phyloP scores from a whole-genome alignment of 2,113 vertebrate genomes.

The Ailurus styani region DNA sequence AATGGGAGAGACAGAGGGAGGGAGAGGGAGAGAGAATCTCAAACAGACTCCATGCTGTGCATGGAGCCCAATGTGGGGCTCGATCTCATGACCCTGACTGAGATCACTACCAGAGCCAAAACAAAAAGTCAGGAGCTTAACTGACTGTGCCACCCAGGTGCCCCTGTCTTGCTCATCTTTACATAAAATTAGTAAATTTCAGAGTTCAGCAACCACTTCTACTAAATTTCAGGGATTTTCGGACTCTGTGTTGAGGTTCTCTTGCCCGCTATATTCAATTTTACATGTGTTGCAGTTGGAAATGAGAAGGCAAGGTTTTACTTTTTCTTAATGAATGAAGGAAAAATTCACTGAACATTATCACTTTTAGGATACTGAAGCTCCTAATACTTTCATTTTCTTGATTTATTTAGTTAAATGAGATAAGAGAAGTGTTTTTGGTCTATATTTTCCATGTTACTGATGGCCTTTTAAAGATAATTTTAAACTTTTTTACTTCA shows the following conservation, averaged over 20 bases:
- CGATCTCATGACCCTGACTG: background rate
- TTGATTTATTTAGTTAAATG: background rate
- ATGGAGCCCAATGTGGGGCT: background rate
- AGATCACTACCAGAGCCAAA: background rate
- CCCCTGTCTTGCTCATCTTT: background rate
- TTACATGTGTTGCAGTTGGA: background rate
- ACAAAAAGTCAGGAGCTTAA: background rate
- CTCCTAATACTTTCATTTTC: background rate
- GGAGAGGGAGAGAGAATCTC: background rate
- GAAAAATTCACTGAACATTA: background rate
- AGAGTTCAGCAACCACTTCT: background rate
- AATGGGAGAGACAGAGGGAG: background rate
- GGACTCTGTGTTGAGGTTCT: background rate
- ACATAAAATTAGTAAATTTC: background rate
- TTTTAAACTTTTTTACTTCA: conserved; percentile 14
- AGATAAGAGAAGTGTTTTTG: background rate
- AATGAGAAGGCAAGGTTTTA: background rate
- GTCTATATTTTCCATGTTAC: background rate
- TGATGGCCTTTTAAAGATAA: background rate
- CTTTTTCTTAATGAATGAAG: background rate
- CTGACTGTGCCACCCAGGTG: background rate
- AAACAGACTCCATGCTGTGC: background rate
- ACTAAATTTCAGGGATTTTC: background rate
- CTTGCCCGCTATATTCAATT: background rate
- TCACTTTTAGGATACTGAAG: background rate